Evolutionary conservation across 2,113 vertebrate species (phyloP).

Genomic region (Zosterops japonicus): DNA sequence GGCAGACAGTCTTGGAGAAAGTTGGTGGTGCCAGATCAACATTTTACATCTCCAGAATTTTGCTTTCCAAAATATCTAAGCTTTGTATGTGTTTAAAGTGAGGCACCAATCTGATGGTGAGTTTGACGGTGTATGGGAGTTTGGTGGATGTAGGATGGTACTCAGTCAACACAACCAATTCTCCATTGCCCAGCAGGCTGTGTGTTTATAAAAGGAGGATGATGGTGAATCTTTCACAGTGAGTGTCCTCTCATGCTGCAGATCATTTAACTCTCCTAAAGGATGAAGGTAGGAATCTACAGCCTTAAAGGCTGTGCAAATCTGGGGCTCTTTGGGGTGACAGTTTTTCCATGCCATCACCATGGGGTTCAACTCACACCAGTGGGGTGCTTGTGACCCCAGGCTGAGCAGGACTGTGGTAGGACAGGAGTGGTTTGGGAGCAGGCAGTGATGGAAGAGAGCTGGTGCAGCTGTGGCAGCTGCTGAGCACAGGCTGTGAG

Average conservation of each 20-base stretch:
- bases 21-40: neutral
- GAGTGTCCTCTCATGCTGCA: neutral
- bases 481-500: neutral
- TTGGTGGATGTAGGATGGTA: neutral
- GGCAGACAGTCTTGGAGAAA: neutral
- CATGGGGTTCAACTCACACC: accelerated
- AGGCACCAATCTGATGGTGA: neutral
- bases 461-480: neutral
- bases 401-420: neutral
- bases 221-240: neutral
- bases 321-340: neutral
- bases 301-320: neutral
- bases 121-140: neutral
- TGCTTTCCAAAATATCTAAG: neutral
- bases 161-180: neutral
- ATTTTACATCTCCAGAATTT: neutral
- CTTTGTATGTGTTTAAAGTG: neutral
- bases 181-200: neutral
- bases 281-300: neutral
- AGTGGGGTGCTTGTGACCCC: neutral
- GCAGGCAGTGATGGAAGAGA: neutral
- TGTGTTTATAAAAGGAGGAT: neutral
- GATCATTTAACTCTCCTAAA: neutral
- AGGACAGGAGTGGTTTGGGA: neutral
- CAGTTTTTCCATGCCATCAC: neutral